These are phyloP conservation scores for Coelopa pilipes DNA, from an alignment of 2,888 invertebrate species.

Conservation along the genomic window DNA sequence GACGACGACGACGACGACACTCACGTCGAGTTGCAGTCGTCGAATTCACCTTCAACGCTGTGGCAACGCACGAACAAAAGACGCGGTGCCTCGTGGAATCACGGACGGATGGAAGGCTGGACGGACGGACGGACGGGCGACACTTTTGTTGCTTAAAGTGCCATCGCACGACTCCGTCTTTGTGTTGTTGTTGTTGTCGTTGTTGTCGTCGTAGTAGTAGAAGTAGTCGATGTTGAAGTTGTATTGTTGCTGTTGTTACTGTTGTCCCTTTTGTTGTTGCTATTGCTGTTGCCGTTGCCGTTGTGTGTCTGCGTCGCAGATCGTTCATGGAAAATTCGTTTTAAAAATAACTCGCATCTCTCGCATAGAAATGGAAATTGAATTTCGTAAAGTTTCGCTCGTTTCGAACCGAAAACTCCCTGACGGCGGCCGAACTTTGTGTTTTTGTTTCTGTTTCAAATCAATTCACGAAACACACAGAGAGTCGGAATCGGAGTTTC, in stretches of 20 bases:
- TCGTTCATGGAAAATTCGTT: constrained; percentile 23
- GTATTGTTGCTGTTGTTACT: constrained; percentile 7
- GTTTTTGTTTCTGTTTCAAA: too few relatives aligned
- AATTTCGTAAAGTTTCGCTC: constrained; percentile 1
- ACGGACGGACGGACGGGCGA: too few relatives aligned
- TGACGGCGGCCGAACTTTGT: too few relatives aligned
- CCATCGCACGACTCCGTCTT: too few relatives aligned
- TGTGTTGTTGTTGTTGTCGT: background rate
- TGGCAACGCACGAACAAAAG: constrained; percentile 19
- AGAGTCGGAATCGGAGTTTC: too few relatives aligned
- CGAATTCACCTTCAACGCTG: constrained; percentile 10
- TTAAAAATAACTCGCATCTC: constrained; percentile 1
- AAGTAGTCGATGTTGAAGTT: background rate
- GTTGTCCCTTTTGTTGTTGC: too few relatives aligned
- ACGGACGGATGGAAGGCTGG: too few relatives aligned
- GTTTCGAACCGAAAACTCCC: too few relatives aligned
- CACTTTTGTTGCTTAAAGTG: too few relatives aligned
- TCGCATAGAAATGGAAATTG: constrained; percentile 20
- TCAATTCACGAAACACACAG: too few relatives aligned
- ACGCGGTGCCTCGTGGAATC: background rate
- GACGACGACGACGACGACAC: background rate
- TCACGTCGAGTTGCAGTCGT: constrained; percentile 1
- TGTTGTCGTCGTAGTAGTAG: background rate
- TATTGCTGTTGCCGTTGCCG: constrained; percentile 4
- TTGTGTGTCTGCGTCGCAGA: background rate